phyloP scores from a whole-genome alignment of 1,140 invertebrate species.

The Phenacoccus solenopsis region DNA sequence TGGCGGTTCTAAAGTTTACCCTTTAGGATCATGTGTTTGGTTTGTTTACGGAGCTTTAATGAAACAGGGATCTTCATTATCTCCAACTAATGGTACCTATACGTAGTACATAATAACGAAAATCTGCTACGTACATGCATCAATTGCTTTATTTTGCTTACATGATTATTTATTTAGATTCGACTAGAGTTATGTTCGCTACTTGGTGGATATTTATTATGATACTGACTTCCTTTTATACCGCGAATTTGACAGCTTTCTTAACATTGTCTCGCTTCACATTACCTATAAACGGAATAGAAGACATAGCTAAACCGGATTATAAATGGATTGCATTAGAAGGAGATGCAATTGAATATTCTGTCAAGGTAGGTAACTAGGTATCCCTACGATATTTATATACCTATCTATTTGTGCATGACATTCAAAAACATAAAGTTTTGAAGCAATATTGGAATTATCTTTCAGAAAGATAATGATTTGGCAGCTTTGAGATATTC shows the following conservation, averaged over 20 bases:
- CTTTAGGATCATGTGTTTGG: constrained; percentile 59
- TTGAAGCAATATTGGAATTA: background rate
- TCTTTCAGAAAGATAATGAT: constrained; percentile 25
- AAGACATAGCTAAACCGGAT: constrained; percentile 51
- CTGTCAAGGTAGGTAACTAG: constrained; percentile 51
- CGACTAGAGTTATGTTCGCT: constrained; percentile 65
- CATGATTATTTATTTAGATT: constrained; percentile 54
- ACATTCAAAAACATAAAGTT: background rate
- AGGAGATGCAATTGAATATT: constrained; percentile 50
- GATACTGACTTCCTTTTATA: constrained; percentile 79
- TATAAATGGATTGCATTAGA: constrained; percentile 52
- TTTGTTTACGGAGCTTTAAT: constrained; percentile 78
- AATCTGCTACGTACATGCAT: background rate
- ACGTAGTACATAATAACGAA: background rate
- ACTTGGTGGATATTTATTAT: constrained; percentile 87
- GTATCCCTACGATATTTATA: too few species aligned
- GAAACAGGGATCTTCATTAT: constrained; percentile 69
- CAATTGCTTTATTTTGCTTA: background rate
- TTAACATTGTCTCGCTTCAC: constrained; percentile 71
- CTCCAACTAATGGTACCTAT: constrained; percentile 62
- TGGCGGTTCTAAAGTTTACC: constrained; percentile 41
- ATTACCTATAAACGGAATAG: constrained; percentile 52
- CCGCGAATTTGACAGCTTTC: constrained; percentile 79
- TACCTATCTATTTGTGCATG: too few species aligned
- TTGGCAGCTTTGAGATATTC: constrained; percentile 26